phyloP scores from a whole-genome alignment of 1,140 invertebrate genomes.

The Homarus americanus region DNA sequence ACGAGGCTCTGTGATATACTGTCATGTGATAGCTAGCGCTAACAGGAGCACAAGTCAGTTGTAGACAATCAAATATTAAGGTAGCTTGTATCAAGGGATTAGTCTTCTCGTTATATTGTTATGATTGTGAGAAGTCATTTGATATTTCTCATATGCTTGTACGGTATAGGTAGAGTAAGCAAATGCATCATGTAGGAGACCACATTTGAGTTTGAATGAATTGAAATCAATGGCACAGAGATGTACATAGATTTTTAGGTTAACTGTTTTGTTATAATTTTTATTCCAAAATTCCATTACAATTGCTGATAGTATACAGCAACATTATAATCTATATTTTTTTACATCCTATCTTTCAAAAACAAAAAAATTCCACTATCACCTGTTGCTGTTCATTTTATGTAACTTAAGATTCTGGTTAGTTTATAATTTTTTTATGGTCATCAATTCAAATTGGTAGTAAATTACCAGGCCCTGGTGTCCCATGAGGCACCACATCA shows the following conservation, averaged over 20 bases:
- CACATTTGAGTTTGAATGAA: background rate
- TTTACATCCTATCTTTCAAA: background rate
- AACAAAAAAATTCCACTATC: no score
- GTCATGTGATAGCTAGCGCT: constrained; percentile 27
- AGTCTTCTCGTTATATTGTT: background rate
- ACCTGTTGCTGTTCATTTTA: background rate
- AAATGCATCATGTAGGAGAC: background rate
- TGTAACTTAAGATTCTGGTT: background rate
- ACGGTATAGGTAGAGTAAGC: background rate
- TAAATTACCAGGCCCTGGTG: no score
- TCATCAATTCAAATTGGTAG: no score
- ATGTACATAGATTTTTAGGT: background rate
- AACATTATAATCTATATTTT: background rate
- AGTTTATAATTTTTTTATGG: background rate
- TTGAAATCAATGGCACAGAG: background rate
- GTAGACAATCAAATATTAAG: constrained; percentile 24
- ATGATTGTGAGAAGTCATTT: background rate
- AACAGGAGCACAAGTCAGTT: constrained; percentile 32
- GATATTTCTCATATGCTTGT: no score
- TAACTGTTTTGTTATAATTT: background rate
- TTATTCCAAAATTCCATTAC: no score
- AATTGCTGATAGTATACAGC: no score
- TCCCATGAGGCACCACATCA: no score
- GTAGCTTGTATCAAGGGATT: background rate
- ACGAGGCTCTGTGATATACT: constrained; percentile 22